Base-by-base conservation (phyloP, 2,888 invertebrate species). In the Epiblema foenella region DNA sequence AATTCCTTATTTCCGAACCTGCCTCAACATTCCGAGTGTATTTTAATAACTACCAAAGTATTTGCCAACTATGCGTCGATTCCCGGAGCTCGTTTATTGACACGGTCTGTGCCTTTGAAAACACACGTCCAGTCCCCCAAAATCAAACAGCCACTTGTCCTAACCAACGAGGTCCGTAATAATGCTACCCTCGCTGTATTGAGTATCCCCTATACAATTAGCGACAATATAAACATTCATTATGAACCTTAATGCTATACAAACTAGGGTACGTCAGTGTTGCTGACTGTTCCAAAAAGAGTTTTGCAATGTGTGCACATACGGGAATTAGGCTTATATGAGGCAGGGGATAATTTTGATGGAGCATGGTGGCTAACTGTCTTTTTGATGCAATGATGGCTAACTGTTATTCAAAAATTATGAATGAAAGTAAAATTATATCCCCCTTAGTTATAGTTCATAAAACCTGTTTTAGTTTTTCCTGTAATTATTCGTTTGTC, bases 201-300 rank as follows among this genome's bases (percentile, higher is more conserved):
- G 80, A 83, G 82, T 87, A 87, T 80, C 82, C 89, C 77, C 88
- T 88, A 74, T 82, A 82, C 81, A 84, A 85, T 79, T 79, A 77
- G 77, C 77, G 78, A 79, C 79, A 77, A 76, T 46, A 66, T 37
- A 66, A 54, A 56, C 37, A 59, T 65, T 65, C 59, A 52, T 70
- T 66, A 66, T 70, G 59, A 39, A 70, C 70, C 65, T 59, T 70
- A 59, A 66, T 66, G 65, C 54, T 24, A 60, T 49, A 70, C 59
- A 60, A 60, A 52, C 46, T 52, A 20, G 59, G 70, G 49, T 71
- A 60, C 33, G 59, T 10, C 46, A 60, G 17, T 37, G 66, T 54
- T 24, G 71, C 71, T 62, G 60, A 62, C 71, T 71, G 71, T 71
- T 18, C 51, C 12, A 46, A 62, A 66, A 67, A 62, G 24, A 65